phyloP scores from a whole-genome alignment of 2,113 vertebrate genomes.

The Pungitius pungitius region DNA sequence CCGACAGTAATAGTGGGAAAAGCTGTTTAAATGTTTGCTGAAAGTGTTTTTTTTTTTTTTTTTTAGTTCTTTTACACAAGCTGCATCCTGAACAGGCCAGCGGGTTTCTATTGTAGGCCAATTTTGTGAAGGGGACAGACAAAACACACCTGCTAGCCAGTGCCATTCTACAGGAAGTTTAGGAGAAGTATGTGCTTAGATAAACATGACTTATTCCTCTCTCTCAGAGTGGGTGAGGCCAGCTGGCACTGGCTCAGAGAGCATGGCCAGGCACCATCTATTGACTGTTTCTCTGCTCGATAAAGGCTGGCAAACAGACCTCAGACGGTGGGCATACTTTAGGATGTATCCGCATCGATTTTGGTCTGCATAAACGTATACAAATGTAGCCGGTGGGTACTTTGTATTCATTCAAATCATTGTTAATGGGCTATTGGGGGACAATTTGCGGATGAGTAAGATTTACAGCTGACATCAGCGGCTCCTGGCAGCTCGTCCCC shows the following conservation, averaged over 20 bases:
- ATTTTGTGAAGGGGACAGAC: constrained; percentile 87
- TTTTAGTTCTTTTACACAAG: constrained; percentile 83
- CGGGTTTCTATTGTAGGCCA: constrained; percentile 87
- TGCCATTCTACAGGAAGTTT: constrained; percentile 88
- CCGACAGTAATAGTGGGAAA: constrained; percentile 50
- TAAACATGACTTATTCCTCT: constrained; percentile 88
- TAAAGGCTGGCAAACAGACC: constrained; percentile 46
- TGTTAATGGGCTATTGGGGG: constrained; percentile 38
- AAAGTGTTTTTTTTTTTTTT: constrained; percentile 56
- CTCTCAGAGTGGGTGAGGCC: constrained; percentile 73
- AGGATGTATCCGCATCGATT: constrained; percentile 51
- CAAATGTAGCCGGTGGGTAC: constrained; percentile 29
- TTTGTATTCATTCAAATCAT: constrained; percentile 45
- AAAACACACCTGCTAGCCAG: constrained; percentile 92
- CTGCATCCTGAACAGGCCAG: constrained; percentile 90
- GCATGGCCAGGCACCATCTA: constrained; percentile 38
- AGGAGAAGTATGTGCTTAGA: constrained; percentile 86
- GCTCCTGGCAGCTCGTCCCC: constrained; percentile 37
- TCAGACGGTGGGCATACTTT: constrained; percentile 37
- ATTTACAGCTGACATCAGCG: constrained; percentile 37
- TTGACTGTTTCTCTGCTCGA: constrained; percentile 41
- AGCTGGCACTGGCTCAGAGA: constrained; percentile 81
- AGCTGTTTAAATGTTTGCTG: constrained; percentile 57
- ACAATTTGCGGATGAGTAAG: constrained; percentile 31
- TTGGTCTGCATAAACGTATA: constrained; percentile 34